Percentiles rank a stretch among this genome's conserved stretches.
These are phyloP conservation scores for Hapalemur alaotrensis DNA, from an alignment of 2,797 vertebrate genomes.

Conservation along the genomic window DNA sequence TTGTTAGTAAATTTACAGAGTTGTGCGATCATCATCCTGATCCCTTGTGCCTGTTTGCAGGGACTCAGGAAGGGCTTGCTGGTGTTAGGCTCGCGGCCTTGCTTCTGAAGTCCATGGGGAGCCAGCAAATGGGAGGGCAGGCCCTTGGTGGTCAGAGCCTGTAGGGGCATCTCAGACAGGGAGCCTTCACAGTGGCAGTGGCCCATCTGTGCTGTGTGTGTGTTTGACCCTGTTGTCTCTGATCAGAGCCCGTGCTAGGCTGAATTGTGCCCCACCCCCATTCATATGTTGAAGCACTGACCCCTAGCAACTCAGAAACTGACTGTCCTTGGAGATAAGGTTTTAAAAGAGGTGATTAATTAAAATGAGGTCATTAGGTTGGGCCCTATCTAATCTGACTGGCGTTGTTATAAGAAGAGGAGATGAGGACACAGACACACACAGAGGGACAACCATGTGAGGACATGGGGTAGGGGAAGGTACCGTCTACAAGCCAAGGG, in stretches of 20 bases:
- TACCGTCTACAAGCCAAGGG: background rate
- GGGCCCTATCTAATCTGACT: background rate
- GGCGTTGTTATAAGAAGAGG: background rate
- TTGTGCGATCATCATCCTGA: background rate
- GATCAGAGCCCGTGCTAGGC: background rate
- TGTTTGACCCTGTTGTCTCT: background rate
- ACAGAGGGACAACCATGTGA: background rate
- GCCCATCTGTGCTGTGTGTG: background rate
- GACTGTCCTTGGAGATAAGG: background rate
- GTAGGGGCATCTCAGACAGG: background rate
- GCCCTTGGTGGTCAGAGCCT: background rate
- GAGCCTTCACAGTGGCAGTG: background rate
- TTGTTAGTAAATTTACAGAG: background rate
- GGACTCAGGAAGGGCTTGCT: background rate
- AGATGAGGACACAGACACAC: background rate
- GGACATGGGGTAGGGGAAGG: accelerated
- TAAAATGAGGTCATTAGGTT: background rate
- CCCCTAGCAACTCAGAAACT: background rate
- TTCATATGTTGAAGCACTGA: background rate
- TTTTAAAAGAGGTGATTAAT: background rate
- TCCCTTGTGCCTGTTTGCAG: background rate
- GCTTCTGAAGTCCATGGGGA: background rate
- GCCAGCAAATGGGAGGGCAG: background rate
- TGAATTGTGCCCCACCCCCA: background rate
- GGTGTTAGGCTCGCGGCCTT: background rate